phyloP scores from a whole-genome alignment of 2,113 vertebrate species.

The Romanogobio albipinnatus region DNA sequence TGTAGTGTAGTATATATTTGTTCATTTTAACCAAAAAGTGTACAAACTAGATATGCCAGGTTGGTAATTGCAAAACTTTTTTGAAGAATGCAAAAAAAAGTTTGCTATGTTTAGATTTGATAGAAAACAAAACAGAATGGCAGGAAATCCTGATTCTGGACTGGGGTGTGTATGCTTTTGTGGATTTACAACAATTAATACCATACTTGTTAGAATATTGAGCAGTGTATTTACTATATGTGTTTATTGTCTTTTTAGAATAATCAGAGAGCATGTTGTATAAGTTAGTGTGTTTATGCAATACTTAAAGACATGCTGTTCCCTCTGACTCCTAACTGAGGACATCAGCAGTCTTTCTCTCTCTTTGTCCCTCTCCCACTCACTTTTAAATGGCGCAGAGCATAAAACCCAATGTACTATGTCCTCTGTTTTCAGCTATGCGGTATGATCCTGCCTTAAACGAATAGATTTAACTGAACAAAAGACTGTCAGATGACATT shows the following conservation, averaged over 20 bases:
- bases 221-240: constrained; percentile 7
- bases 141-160: constrained; percentile 59
- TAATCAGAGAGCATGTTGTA: not conserved
- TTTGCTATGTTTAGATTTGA: constrained; percentile 44
- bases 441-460: constrained; percentile 41
- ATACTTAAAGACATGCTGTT: not conserved
- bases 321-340: constrained; percentile 1
- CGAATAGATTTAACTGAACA: constrained; percentile 24
- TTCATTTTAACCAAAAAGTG: not conserved
- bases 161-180: not conserved
- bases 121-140: constrained; percentile 53
- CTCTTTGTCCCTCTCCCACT: constrained; percentile 1
- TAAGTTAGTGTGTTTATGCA: constrained; percentile 9
- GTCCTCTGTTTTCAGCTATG: constrained; percentile 36
- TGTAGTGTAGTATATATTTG: not conserved
- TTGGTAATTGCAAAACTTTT: not conserved
- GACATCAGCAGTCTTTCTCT: constrained; percentile 27
- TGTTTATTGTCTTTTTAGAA: not conserved
- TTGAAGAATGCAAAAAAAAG: constrained; percentile 5
- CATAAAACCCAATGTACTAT: constrained; percentile 34
- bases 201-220: not conserved
- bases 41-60: constrained; percentile 1
- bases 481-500: constrained; percentile 37
- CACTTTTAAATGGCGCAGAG: constrained; percentile 43
- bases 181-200: not conserved